phyloP scores from a whole-genome alignment of 2,888 invertebrate species.

The Zootermopsis nevadensis region DNA sequence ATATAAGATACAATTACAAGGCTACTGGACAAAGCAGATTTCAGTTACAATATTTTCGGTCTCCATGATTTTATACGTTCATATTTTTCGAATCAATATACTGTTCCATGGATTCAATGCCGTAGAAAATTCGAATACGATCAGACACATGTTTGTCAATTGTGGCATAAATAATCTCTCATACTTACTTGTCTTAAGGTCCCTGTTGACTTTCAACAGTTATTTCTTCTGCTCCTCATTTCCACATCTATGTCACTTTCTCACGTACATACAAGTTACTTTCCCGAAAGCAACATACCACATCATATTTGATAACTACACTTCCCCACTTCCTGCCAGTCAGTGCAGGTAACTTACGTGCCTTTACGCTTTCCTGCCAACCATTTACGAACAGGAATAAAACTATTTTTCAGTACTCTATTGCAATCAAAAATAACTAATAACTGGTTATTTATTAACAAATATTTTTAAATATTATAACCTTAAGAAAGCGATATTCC shows the following conservation, averaged over 20 bases:
- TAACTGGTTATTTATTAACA: too few relatives aligned
- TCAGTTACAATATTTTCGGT: too few relatives aligned
- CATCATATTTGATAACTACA: neutral
- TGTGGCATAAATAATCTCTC: neutral
- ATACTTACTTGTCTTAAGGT: neutral
- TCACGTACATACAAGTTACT: neutral
- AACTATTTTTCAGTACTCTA: too few relatives aligned
- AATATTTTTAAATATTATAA: too few relatives aligned
- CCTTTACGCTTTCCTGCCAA: neutral
- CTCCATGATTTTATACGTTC: too few relatives aligned
- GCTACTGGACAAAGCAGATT: too few relatives aligned
- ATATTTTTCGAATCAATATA: too few relatives aligned
- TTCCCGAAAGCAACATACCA: neutral
- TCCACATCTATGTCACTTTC: neutral
- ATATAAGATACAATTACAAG: too few relatives aligned
- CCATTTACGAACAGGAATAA: neutral
- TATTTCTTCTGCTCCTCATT: neutral
- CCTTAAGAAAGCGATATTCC: too few relatives aligned
- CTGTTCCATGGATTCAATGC: too few relatives aligned
- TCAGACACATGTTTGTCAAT: neutral
- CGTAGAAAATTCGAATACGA: too few relatives aligned
- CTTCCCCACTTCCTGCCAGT: slow-evolving; percentile 7
- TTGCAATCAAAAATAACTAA: too few relatives aligned
- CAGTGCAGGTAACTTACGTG: neutral
- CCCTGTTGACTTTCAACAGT: neutral